A percentile compares a stretch with the other conserved stretches of the same genome.
These are phyloP conservation scores for Liasis olivaceus DNA, from an alignment of 2,797 vertebrate species.

Conservation along the genomic window DNA sequence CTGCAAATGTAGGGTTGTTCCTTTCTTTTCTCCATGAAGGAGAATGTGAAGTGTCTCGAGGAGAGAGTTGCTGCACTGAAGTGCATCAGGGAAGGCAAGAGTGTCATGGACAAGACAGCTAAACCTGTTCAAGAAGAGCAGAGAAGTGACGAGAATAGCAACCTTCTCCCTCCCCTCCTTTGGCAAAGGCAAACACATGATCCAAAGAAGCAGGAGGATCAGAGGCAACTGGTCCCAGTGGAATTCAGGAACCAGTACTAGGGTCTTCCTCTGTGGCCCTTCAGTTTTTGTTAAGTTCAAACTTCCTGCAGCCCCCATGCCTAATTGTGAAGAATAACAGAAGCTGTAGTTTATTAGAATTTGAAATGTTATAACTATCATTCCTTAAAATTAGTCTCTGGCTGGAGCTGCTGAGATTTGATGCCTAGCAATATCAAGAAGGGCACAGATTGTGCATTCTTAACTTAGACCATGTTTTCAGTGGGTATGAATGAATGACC, in stretches of 20 bases:
- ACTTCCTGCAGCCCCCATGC: background rate
- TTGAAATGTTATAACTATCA: background rate
- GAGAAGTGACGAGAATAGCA: background rate
- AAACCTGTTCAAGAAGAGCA: background rate
- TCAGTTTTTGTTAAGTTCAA: background rate
- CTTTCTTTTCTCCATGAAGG: background rate
- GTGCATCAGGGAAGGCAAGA: background rate
- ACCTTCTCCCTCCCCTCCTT: background rate
- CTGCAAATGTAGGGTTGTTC: background rate
- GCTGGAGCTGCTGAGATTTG: background rate
- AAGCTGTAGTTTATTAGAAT: background rate
- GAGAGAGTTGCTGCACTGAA: background rate
- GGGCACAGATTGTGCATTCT: background rate
- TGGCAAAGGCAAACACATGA: background rate
- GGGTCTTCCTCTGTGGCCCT: background rate
- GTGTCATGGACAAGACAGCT: background rate
- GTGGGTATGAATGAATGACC: background rate
- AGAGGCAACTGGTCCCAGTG: background rate
- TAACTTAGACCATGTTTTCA: background rate
- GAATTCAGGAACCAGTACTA: background rate
- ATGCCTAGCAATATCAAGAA: background rate
- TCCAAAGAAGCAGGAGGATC: background rate
- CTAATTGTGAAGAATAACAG: background rate
- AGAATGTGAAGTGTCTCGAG: background rate
- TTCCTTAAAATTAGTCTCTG: background rate